These are phyloP conservation scores for Encarsia formosa DNA, from an alignment of 2,888 invertebrate species.

Conservation along the genomic window DNA sequence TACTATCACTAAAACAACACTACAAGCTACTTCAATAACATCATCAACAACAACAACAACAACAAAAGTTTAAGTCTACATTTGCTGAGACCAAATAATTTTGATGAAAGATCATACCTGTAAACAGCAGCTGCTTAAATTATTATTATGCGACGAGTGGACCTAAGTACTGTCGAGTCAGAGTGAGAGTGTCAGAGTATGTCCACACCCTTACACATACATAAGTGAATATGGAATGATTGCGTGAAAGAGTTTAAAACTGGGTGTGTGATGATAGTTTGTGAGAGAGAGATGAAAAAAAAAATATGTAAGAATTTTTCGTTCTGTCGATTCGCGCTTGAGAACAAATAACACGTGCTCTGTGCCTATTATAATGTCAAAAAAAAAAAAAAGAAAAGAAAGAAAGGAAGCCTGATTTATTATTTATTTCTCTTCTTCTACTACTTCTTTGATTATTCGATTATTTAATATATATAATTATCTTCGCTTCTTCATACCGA, in stretches of 20 bases:
- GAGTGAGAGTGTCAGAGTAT: conserved; percentile 24
- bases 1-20: conserved; percentile 9
- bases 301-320: conserved; percentile 21
- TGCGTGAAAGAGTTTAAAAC: too few species aligned
- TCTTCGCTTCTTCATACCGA: not conserved
- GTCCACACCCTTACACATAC: conserved; percentile 19
- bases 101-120: too few species aligned
- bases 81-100: conserved; percentile 18
- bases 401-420: too few species aligned
- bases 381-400: too few species aligned
- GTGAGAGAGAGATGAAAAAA: conserved; percentile 28
- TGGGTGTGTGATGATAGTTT: too few species aligned
- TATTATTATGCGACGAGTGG: conserved; percentile 16
- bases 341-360: conserved; percentile 20
- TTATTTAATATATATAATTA: too few species aligned
- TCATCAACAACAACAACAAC: conserved; percentile 1
- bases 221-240: conserved; percentile 26
- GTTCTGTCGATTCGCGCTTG: conserved; percentile 17
- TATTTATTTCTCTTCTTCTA: conserved; percentile 8
- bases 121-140: conserved; percentile 19
- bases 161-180: conserved; percentile 22
- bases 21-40: conserved; percentile 24
- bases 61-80: conserved; percentile 12
- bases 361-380: conserved; percentile 10
- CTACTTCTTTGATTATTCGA: not conserved